phyloP scores from a whole-genome alignment of 2,113 vertebrate species.

The Lethenteron reissneri region DNA sequence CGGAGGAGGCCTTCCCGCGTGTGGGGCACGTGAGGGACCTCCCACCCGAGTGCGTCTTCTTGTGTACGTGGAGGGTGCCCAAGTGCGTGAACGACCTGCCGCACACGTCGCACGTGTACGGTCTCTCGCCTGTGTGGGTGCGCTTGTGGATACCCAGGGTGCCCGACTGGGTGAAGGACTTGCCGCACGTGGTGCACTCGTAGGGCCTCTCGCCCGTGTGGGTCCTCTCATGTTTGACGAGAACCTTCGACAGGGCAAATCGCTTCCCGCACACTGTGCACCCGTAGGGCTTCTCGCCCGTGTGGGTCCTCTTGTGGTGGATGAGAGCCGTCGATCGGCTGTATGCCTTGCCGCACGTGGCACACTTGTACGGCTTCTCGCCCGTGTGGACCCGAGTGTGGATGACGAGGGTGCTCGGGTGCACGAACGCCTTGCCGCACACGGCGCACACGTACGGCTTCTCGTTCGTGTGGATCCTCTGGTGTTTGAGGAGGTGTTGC shows the following conservation, averaged over 20 bases:
- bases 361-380: slow-evolving; percentile 17
- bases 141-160: not conserved
- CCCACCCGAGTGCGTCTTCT: too few relatives aligned
- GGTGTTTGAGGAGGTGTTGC: slow-evolving; percentile 15
- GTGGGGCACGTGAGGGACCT: too few relatives aligned
- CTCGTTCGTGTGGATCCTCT: slow-evolving; percentile 17
- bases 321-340: not conserved
- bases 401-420: slow-evolving; percentile 16
- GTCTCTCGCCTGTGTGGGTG: not conserved
- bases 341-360: not conserved
- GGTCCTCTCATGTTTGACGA: slow-evolving; percentile 36
- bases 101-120: not conserved
- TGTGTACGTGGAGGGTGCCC: too few relatives aligned
- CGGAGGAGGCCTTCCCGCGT: too few relatives aligned
- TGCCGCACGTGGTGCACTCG: slow-evolving; percentile 32
- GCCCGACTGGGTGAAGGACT: not conserved
- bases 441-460: slow-evolving; percentile 17
- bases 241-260: slow-evolving; percentile 36
- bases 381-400: slow-evolving; percentile 20
- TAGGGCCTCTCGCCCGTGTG: slow-evolving; percentile 46
- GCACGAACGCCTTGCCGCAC: slow-evolving; percentile 18
- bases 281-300: slow-evolving; percentile 43
- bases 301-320: slow-evolving; percentile 52
- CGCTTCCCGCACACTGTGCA: slow-evolving; percentile 52
- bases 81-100: not conserved